Percentiles rank a stretch among this genome's conserved stretches.
These are phyloP conservation scores for Montipora foliosa DNA, from an alignment of 64 coral and sea anemone genomes.

Conservation along the genomic window DNA sequence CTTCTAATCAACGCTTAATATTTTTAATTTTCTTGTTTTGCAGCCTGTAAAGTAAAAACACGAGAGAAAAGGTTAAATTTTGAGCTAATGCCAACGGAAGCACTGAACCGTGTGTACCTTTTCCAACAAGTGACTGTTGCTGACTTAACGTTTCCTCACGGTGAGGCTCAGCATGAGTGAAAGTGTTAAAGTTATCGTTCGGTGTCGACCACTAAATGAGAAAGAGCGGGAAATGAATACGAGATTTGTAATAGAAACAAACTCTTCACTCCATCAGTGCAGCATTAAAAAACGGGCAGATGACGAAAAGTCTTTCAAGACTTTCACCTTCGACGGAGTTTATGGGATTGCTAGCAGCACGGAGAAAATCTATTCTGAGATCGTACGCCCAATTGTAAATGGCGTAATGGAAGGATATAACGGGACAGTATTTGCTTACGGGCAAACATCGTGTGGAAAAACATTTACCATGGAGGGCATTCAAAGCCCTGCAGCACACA, in stretches of 20 bases:
- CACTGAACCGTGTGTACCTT: background rate
- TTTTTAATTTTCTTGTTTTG: background rate
- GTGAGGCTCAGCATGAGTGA: slow-evolving; percentile 70
- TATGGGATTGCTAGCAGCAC: slow-evolving; percentile 76
- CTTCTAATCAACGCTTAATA: background rate
- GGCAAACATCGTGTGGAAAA: slow-evolving; percentile 91
- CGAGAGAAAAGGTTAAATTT: no score
- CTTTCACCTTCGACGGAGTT: slow-evolving; percentile 88
- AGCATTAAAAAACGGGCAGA: slow-evolving; percentile 43
- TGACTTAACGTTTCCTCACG: background rate
- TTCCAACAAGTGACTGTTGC: background rate
- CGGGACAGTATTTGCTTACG: slow-evolving; percentile 91
- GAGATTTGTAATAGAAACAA: slow-evolving; percentile 68
- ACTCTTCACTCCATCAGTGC: slow-evolving; percentile 70
- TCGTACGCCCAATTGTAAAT: slow-evolving; percentile 88
- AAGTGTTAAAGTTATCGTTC: slow-evolving; percentile 90
- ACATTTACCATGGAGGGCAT: slow-evolving; percentile 93
- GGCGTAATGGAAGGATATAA: slow-evolving; percentile 92
- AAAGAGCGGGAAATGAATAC: slow-evolving; percentile 81
- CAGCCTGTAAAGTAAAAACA: background rate
- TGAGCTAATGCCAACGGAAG: no score
- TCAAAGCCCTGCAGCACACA: slow-evolving; percentile 49
- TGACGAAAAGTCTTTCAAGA: slow-evolving; percentile 54
- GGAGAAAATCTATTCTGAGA: slow-evolving; percentile 82
- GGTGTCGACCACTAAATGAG: slow-evolving; percentile 82